A percentile compares a stretch with the other conserved stretches of the same genome.
These are phyloP conservation scores for Oostethus manadensis DNA, from an alignment of 2,113 vertebrate species.

Conservation along the genomic window DNA sequence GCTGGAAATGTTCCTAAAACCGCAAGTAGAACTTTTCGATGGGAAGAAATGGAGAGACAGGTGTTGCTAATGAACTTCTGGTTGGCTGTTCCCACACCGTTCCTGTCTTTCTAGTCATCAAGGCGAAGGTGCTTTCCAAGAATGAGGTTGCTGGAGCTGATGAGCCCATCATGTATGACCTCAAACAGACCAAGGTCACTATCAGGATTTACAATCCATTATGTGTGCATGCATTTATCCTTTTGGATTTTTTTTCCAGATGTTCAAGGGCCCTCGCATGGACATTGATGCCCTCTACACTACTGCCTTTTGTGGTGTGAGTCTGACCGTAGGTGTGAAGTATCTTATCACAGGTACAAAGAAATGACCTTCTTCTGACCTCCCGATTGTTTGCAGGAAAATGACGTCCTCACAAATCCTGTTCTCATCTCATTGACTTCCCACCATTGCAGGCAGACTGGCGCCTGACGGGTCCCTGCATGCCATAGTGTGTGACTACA, in stretches of 20 bases:
- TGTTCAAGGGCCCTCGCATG: conserved; percentile 86
- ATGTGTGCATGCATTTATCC: background rate
- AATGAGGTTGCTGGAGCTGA: background rate
- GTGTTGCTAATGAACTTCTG: too few relatives aligned
- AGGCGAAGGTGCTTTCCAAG: background rate
- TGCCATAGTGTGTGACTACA: conserved; percentile 87
- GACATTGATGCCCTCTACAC: conserved; percentile 85
- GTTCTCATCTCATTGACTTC: background rate
- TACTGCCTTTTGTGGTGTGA: conserved; percentile 83
- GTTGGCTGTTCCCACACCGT: too few relatives aligned
- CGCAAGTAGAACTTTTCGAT: too few relatives aligned
- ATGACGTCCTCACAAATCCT: background rate
- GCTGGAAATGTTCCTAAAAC: too few relatives aligned
- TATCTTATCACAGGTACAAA: conserved; percentile 87
- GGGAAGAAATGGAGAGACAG: too few relatives aligned
- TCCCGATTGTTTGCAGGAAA: background rate
- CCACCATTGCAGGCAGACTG: conserved; percentile 75
- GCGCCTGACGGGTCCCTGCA: conserved; percentile 82
- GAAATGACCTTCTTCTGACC: too few relatives aligned
- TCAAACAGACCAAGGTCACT: background rate
- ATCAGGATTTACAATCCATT: background rate
- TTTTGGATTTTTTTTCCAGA: conserved; percentile 62
- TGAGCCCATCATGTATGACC: background rate
- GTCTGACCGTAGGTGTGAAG: conserved; percentile 80
- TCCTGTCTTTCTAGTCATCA: background rate